A percentile compares a stretch with the other conserved stretches of the same genome.
Evolutionary conservation across 2,888 invertebrate species (phyloP).

Genomic region (Muschampia plurimacula): DNA sequence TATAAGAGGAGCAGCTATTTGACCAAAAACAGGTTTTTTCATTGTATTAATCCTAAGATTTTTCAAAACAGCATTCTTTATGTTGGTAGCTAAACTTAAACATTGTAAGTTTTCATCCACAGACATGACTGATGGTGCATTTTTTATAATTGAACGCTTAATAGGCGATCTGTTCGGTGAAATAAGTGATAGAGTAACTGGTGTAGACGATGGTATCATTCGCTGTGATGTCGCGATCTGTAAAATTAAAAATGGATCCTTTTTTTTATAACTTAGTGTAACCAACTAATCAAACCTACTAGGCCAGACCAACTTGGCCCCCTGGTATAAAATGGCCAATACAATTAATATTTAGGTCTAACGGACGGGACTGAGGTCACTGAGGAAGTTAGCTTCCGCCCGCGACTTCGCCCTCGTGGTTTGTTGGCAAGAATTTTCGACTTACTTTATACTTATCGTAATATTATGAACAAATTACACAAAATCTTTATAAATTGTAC

Average conservation of each 20-base stretch:
- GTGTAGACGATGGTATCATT: slow-evolving; percentile 12
- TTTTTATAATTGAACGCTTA: slow-evolving; percentile 22
- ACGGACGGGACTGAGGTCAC: too few species aligned
- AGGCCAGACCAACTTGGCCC: too few species aligned
- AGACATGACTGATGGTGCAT: background rate
- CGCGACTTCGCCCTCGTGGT: too few species aligned
- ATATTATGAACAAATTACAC: too few species aligned
- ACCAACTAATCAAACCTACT: too few species aligned
- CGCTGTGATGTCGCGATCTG: slow-evolving; percentile 27
- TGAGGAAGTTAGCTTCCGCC: too few species aligned
- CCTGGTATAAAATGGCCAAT: too few species aligned
- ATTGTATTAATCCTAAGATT: slow-evolving; percentile 16
- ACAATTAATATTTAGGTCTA: too few species aligned
- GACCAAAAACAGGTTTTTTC: slow-evolving; percentile 20
- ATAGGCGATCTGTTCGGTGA: background rate
- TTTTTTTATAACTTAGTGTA: too few species aligned
- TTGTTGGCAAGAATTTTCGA: too few species aligned
- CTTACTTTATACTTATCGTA: too few species aligned
- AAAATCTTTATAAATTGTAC: too few species aligned
- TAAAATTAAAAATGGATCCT: background rate
- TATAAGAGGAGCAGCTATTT: slow-evolving; percentile 12
- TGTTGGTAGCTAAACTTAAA: slow-evolving; percentile 23
- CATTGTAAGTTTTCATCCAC: slow-evolving; percentile 23
- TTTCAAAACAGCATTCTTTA: slow-evolving; percentile 8
- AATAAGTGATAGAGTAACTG: slow-evolving; percentile 3